phyloP scores from a whole-genome alignment of 2,888 invertebrate species.

The Pollenia angustigena region DNA sequence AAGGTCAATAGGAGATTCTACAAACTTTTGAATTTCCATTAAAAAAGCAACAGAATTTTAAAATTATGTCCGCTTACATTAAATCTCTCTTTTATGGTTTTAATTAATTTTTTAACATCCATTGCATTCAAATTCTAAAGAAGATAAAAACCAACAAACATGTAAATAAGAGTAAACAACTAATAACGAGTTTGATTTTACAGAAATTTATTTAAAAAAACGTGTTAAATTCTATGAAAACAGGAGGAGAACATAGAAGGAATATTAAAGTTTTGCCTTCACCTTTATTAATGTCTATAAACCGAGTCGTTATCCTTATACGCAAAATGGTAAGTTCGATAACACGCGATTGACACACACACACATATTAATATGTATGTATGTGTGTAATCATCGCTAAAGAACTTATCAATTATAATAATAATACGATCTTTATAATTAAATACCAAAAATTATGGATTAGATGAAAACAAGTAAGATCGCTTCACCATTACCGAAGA shows the following conservation, averaged over 20 bases:
- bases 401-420: too few relatives aligned
- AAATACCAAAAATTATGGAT: too few relatives aligned
- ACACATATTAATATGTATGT: too few relatives aligned
- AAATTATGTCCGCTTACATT: conserved; percentile 79
- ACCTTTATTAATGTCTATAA: not conserved
- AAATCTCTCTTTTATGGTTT: conserved; percentile 81
- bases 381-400: too few relatives aligned
- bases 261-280: not conserved
- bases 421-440: too few relatives aligned
- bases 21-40: conserved; percentile 39
- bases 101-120: conserved; percentile 81
- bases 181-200: not conserved
- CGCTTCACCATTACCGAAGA: too few relatives aligned
- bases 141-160: conserved; percentile 56
- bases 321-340: too few relatives aligned
- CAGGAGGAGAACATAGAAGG: not conserved
- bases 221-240: not conserved
- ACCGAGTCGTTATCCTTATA: too few relatives aligned
- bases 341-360: too few relatives aligned
- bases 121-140: conserved; percentile 81
- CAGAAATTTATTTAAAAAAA: not conserved
- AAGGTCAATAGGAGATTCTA: conserved; percentile 34
- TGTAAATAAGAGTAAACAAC: conserved; percentile 13
- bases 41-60: conserved; percentile 17
- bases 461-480: too few relatives aligned